Conservation (phyloP, 2,113 vertebrate species). For the Ciconia boyciana region DNA sequence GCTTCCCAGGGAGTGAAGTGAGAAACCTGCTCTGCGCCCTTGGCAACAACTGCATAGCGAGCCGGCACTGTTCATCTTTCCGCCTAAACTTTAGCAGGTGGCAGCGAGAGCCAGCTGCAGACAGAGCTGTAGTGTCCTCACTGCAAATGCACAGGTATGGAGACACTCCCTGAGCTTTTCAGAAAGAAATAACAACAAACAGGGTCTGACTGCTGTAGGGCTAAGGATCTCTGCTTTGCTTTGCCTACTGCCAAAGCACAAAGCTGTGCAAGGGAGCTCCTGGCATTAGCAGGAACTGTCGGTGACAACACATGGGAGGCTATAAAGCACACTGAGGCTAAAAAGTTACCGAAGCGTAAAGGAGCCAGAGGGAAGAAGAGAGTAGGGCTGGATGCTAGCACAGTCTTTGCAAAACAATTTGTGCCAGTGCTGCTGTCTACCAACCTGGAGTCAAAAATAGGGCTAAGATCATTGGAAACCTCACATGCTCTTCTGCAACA, state of each 20-base stretch:
- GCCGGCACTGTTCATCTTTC: not conserved
- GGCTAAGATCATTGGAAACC: not conserved
- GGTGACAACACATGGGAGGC: not conserved
- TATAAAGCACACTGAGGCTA: not conserved
- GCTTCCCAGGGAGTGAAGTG: not conserved
- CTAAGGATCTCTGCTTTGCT: not conserved
- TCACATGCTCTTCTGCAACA: not conserved
- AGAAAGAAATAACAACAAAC: not conserved
- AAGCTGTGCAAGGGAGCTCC: not conserved
- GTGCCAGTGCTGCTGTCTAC: not conserved
- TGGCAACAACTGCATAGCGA: not conserved
- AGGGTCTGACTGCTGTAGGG: not conserved
- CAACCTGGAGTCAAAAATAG: not conserved
- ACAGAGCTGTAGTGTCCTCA: not conserved
- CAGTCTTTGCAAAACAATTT: not conserved
- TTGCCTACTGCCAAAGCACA: not conserved
- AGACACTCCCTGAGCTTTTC: not conserved
- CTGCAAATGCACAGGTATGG: not conserved
- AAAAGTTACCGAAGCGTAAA: not conserved
- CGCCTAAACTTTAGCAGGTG: not conserved
- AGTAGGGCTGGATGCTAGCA: not conserved
- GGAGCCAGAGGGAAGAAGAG: not conserved
- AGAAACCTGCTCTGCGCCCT: not conserved
- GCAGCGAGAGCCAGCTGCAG: not conserved
- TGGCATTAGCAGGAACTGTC: not conserved